These are phyloP conservation scores for Pyrrhosoma nymphula DNA, from an alignment of 2,888 invertebrate species.

Conservation along the genomic window DNA sequence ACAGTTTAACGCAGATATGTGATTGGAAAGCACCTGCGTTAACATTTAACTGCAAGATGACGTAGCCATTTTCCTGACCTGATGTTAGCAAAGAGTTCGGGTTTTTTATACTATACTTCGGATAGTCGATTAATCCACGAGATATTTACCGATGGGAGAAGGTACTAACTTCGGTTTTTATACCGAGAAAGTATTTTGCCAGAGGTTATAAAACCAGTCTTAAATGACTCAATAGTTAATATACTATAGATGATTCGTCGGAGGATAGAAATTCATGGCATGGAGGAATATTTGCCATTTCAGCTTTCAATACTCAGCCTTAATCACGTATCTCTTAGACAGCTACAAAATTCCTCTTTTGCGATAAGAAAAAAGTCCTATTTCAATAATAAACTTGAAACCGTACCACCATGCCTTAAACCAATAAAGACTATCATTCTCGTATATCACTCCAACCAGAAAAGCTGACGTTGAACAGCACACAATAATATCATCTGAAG, in stretches of 20 bases:
- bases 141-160: too few relatives aligned
- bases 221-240: background rate
- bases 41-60: too few relatives aligned
- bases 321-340: background rate
- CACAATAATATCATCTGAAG: background rate
- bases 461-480: background rate
- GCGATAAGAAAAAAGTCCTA: background rate
- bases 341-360: background rate
- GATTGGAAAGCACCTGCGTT: too few relatives aligned
- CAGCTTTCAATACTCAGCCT: background rate
- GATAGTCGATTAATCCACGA: too few relatives aligned
- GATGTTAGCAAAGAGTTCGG: too few relatives aligned
- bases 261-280: background rate
- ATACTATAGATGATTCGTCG: background rate
- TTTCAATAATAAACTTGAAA: background rate
- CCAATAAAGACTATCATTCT: background rate
- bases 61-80: too few relatives aligned
- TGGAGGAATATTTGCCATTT: background rate
- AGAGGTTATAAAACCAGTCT: too few relatives aligned
- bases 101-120: too few relatives aligned
- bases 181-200: too few relatives aligned
- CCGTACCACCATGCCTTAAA: background rate
- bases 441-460: background rate
- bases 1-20: too few relatives aligned
- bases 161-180: too few relatives aligned